Percentiles rank a stretch among this genome's conserved stretches.
Evolutionary conservation across 2,797 vertebrate genomes (phyloP).

Genomic region (Sebastiscus tertius): DNA sequence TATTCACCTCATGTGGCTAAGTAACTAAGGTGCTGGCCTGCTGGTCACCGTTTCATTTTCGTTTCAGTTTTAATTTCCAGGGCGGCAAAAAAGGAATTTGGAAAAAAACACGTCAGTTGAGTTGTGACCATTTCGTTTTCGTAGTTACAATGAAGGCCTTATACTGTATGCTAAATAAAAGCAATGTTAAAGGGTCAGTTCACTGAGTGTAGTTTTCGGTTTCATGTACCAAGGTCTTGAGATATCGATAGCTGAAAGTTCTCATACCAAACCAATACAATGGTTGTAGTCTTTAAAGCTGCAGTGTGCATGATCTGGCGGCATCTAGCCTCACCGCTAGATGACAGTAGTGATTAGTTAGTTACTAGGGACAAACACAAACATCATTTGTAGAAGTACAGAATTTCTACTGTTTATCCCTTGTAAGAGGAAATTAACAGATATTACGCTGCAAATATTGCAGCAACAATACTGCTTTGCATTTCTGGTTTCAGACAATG

Average conservation of each 20-base stretch:
- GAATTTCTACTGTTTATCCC: neutral
- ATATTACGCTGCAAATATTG: neutral
- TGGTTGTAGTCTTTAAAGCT: neutral
- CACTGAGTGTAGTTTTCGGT: neutral
- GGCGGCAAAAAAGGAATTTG: neutral
- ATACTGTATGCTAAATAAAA: neutral
- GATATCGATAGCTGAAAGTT: neutral
- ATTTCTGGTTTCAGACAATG: neutral
- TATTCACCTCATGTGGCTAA: neutral
- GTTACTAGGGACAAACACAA: neutral
- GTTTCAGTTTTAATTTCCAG: neutral
- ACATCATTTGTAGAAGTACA: neutral
- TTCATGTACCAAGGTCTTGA: neutral
- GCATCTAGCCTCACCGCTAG: too few species aligned
- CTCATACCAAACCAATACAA: neutral
- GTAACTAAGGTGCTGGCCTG: neutral
- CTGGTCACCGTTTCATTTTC: neutral
- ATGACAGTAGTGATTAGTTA: neutral
- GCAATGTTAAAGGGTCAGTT: neutral
- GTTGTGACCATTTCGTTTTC: neutral
- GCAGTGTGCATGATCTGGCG: too few species aligned
- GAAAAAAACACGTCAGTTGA: neutral
- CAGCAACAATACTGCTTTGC: neutral
- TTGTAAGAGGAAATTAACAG: neutral
- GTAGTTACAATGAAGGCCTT: neutral